A percentile compares a stretch with the other conserved stretches of the same genome.
These are phyloP conservation scores for Cantharis rufa DNA, from an alignment of 2,888 invertebrate genomes.

Conservation along the genomic window DNA sequence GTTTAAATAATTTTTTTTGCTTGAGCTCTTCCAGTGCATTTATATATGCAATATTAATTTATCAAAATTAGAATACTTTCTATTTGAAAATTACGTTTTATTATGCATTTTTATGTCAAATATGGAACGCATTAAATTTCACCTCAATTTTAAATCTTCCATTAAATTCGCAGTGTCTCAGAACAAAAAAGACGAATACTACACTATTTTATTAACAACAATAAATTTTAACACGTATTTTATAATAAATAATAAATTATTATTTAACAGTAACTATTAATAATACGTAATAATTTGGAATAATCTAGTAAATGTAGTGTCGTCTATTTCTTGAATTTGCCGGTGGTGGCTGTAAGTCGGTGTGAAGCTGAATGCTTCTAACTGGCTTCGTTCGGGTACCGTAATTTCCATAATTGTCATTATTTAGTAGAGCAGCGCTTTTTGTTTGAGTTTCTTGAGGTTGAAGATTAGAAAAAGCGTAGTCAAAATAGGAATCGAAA, in stretches of 20 bases:
- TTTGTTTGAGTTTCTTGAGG: neutral
- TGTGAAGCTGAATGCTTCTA: constrained; percentile 8
- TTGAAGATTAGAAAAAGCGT: neutral
- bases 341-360: constrained; percentile 15
- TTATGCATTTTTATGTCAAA: neutral
- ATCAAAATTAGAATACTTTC: neutral
- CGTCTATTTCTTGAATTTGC: constrained; percentile 8
- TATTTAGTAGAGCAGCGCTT: neutral
- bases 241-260: neutral
- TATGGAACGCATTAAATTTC: neutral
- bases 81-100: neutral
- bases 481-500: neutral
- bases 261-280: constrained; percentile 2
- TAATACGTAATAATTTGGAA: neutral
- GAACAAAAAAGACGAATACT: neutral
- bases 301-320: neutral
- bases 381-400: neutral
- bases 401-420: neutral
- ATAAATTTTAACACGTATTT: neutral
- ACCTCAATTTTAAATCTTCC: neutral
- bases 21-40: neutral
- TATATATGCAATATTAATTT: neutral
- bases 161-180: neutral
- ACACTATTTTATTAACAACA: neutral
- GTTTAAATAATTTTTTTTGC: neutral